Evolutionary conservation across 2,888 invertebrate genomes (phyloP).

Genomic region (Ophioninae sp.): DNA sequence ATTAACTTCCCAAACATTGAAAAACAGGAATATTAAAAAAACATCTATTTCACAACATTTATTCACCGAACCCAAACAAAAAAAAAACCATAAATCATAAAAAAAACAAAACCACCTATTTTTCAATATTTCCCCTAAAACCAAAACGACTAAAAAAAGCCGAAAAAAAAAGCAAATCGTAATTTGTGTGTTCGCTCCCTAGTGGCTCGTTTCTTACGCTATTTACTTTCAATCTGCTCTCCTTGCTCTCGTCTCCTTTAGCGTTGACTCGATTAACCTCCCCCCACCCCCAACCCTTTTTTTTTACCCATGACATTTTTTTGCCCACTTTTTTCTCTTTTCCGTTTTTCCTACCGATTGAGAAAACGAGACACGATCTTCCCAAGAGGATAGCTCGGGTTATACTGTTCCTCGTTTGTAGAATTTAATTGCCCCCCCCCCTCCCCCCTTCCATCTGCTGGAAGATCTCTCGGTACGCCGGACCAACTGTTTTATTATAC

Average conservation of each 20-base stretch:
- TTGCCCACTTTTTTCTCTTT: constrained; percentile 15
- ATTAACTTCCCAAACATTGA: too few species aligned
- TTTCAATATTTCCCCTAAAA: too few species aligned
- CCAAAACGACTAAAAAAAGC: too few species aligned
- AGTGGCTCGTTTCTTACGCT: too few species aligned
- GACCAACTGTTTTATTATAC: constrained; percentile 20
- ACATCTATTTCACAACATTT: too few species aligned
- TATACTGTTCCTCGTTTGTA: constrained; percentile 60
- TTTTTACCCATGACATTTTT: neutral
- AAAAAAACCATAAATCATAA: too few species aligned
- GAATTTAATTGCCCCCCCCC: constrained; percentile 64
- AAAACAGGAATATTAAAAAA: too few species aligned
- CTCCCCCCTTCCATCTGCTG: constrained; percentile 52
- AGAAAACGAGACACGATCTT: constrained; percentile 46
- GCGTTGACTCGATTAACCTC: neutral
- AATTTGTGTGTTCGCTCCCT: neutral
- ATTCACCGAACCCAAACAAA: too few species aligned
- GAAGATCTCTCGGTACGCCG: neutral
- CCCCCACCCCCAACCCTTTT: too few species aligned
- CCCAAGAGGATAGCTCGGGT: constrained; percentile 53
- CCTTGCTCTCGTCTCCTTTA: constrained; percentile 8
- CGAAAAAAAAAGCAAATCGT: too few species aligned
- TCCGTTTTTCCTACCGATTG: constrained; percentile 18
- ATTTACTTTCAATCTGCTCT: neutral
- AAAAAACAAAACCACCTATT: too few species aligned